Conservation (phyloP, 2,888 invertebrate genomes). For the Epicampocera succincta region DNA sequence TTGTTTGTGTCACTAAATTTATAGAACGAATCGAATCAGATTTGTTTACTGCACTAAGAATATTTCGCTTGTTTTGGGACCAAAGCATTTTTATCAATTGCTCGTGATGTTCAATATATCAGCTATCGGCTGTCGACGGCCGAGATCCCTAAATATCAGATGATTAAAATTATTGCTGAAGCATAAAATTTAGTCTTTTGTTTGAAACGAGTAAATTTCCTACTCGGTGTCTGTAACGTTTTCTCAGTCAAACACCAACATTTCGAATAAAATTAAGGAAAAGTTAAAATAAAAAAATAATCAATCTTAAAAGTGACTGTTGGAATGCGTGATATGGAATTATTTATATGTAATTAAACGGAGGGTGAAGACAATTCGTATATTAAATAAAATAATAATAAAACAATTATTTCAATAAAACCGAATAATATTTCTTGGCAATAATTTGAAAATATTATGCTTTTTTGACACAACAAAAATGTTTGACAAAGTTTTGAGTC, state of each 20-base stretch:
- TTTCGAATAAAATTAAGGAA: conserved; percentile 52
- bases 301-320: conserved; percentile 59
- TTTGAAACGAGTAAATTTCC: conserved; percentile 30
- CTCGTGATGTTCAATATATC: too few species aligned
- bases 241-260: background rate
- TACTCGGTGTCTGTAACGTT: background rate
- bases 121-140: too few species aligned
- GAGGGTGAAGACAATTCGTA: conserved; percentile 52
- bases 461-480: too few species aligned
- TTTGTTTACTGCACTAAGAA: too few species aligned
- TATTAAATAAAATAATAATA: conserved; percentile 51
- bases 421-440: conserved; percentile 28
- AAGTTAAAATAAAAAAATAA: conserved; percentile 54
- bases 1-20: too few species aligned
- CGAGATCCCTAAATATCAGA: too few species aligned
- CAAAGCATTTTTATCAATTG: too few species aligned
- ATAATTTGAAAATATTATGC: background rate
- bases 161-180: too few species aligned
- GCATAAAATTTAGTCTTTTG: background rate
- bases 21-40: too few species aligned
- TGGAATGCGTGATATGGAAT: conserved; percentile 41
- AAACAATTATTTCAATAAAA: too few species aligned
- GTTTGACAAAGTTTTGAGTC: too few species aligned
- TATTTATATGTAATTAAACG: conserved; percentile 41
- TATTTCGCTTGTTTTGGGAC: too few species aligned